Base-by-base conservation (phyloP, 92 coral and sea anemone genomes). In the Blastomussa wellsi region DNA sequence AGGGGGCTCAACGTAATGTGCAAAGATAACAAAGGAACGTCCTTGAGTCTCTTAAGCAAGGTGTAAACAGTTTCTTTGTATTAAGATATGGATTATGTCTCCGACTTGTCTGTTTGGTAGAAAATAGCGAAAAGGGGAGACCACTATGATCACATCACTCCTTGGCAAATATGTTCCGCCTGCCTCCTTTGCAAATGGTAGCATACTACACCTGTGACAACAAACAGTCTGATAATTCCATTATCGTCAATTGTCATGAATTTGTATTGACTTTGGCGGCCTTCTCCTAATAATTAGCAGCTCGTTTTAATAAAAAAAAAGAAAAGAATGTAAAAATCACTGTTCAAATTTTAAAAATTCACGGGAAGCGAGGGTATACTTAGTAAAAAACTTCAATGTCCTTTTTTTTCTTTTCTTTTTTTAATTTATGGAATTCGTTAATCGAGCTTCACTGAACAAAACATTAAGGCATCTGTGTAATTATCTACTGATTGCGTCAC, bases 211-310 rank as follows among this genome's bases (percentile, higher is more conserved):
- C 84, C 77, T 81, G 76, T 67, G 76, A 81, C 48, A 81, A 81
- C 84, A 68, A 44, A 68, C 76, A 39, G 84, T 81, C 77, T 67
- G 75, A 81, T 81, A 81, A 44, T 24, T 81, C 74, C 49, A 47
- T 81, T 81, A 66, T 44, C 76, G 29, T 22, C 26, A 69, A 36
- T 81, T 22, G 26, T 67, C 57, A 68, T 31, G 42, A 33, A 49
- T 35, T 15, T 13, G 44, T 37, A 32, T 81, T 68, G 66, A 44
- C 19, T 68, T 67, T 36, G 74, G 74, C 47, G 73, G 9, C 35
- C 6, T 5, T 4, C 42, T 62, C 31, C 0, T 24, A 5, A 57
- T 7, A 16, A 38, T 20, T 70, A 70, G 35, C n/a, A 37, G 5
- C 4, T 35, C 26, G 74, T 29, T 20, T 70, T 19, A 7, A 6